Percentiles rank a stretch among this genome's conserved stretches.
These are phyloP conservation scores for Champsocephalus gunnari DNA, from an alignment of 2,797 vertebrate genomes.

Conservation along the genomic window DNA sequence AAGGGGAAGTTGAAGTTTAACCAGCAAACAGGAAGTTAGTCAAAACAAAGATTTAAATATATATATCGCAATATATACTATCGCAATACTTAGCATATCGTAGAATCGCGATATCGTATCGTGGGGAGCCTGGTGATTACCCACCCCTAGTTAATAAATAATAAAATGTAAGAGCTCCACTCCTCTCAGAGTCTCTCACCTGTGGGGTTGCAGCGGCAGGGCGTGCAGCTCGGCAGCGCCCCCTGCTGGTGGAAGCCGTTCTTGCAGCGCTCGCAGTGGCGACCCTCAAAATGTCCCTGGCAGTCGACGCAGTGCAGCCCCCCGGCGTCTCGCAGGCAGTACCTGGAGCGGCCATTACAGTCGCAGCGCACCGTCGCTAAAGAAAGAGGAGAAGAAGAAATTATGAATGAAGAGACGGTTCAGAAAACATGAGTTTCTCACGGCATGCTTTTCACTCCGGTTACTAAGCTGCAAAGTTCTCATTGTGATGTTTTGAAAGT, in stretches of 20 bases:
- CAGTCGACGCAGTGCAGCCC: slow-evolving; percentile 90
- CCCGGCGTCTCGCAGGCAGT: slow-evolving; percentile 84
- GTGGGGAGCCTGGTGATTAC: too few relatives aligned
- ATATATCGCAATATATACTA: too few relatives aligned
- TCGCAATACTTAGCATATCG: too few relatives aligned
- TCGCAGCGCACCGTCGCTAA: slow-evolving; percentile 75
- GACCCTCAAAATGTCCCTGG: slow-evolving; percentile 86
- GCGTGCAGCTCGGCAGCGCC: slow-evolving; percentile 79
- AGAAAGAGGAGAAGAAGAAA: background rate
- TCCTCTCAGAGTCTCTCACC: slow-evolving; percentile 76
- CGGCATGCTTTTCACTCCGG: too few relatives aligned
- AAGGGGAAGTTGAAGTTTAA: background rate
- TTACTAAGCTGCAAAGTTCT: too few relatives aligned
- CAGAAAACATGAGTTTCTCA: too few relatives aligned
- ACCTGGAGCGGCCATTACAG: slow-evolving; percentile 88
- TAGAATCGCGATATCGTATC: too few relatives aligned
- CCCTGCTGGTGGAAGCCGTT: slow-evolving; percentile 85
- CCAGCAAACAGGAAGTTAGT: too few relatives aligned
- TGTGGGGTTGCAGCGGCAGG: slow-evolving; percentile 87
- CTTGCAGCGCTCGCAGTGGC: slow-evolving; percentile 89
- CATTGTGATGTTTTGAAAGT: too few relatives aligned
- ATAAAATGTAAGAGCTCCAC: too few relatives aligned
- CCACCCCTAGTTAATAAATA: too few relatives aligned
- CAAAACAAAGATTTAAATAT: too few relatives aligned
- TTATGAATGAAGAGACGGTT: background rate